Conservation (phyloP, 1,140 invertebrate genomes). For the Orius insidiosus region DNA sequence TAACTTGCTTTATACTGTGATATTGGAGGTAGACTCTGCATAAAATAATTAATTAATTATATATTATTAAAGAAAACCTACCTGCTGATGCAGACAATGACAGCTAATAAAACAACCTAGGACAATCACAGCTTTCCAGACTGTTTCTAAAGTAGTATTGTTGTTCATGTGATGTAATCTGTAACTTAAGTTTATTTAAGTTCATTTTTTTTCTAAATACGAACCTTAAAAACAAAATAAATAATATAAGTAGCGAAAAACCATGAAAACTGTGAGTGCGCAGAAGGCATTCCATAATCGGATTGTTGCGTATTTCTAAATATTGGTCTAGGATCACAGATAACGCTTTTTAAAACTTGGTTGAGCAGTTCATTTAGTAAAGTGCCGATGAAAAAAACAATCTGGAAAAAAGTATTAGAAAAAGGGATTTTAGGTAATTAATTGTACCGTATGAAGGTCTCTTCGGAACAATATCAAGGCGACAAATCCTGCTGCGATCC, state of each 20-base stretch:
- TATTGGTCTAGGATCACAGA: conserved; percentile 62
- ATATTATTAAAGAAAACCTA: conserved; percentile 17
- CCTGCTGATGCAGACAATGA: conserved; percentile 44
- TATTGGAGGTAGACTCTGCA: conserved; percentile 68
- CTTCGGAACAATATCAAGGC: conserved; percentile 73
- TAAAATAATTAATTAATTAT: conserved; percentile 10
- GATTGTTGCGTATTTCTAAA: conserved; percentile 41
- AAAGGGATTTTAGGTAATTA: too few species aligned
- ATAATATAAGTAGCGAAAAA: conserved; percentile 75
- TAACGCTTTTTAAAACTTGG: conserved; percentile 63
- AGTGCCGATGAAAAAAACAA: conserved; percentile 66
- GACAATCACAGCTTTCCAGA: conserved; percentile 51
- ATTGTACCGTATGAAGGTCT: conserved; percentile 86
- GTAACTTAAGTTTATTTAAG: conserved; percentile 21
- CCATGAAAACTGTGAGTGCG: conserved; percentile 84
- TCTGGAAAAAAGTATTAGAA: conserved; percentile 36
- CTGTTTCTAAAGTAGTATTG: conserved; percentile 53
- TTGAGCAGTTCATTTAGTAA: conserved; percentile 64
- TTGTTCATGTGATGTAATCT: conserved; percentile 68
- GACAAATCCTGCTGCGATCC: conserved; percentile 65
- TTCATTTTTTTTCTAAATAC: too few species aligned
- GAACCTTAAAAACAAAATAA: conserved; percentile 73
- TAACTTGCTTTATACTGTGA: conserved; percentile 66
- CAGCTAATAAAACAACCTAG: conserved; percentile 37
- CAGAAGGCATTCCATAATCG: conserved; percentile 89